Conservation (phyloP, 2,888 invertebrate genomes). For the Syritta pipiens region DNA sequence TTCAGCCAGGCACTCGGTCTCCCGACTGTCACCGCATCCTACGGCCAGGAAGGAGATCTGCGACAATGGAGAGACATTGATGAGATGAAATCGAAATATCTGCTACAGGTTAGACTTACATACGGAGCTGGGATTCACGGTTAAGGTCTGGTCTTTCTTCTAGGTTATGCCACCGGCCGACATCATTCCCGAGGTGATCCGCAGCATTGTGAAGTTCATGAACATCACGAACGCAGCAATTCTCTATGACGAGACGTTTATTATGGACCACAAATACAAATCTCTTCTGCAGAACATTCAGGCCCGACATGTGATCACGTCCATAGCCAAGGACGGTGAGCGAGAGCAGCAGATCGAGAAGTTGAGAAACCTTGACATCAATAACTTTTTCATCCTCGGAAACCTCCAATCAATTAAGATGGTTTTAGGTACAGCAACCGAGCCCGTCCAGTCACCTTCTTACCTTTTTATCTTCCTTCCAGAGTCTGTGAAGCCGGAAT, state of each 20-base stretch:
- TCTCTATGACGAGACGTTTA: slow-evolving; percentile 92
- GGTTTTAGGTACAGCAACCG: slow-evolving; percentile 81
- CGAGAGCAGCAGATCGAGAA: slow-evolving; percentile 85
- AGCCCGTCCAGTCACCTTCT: not conserved
- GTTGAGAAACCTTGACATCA: slow-evolving; percentile 89
- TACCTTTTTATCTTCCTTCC: not conserved
- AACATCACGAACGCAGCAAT: slow-evolving; percentile 96
- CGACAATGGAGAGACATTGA: slow-evolving; percentile 89
- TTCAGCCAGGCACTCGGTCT: slow-evolving; percentile 88
- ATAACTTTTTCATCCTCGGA: slow-evolving; percentile 93
- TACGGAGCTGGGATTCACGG: not conserved
- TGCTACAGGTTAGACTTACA: slow-evolving; percentile 82
- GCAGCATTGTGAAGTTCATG: slow-evolving; percentile 89
- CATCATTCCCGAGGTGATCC: slow-evolving; percentile 89
- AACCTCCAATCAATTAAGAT: slow-evolving; percentile 85
- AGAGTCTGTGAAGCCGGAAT: slow-evolving; percentile 85
- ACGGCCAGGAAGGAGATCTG: slow-evolving; percentile 91
- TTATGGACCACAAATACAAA: slow-evolving; percentile 97
- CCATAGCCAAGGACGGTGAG: slow-evolving; percentile 81
- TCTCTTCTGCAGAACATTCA: slow-evolving; percentile 93
- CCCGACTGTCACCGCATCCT: slow-evolving; percentile 91
- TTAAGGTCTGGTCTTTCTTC: not conserved
- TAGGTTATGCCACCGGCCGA: slow-evolving; percentile 87
- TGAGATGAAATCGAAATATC: slow-evolving; percentile 85
- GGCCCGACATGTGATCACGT: slow-evolving; percentile 91